Base-by-base conservation (phyloP, 2,113 vertebrate species). In the Hymenochirus boettgeri region DNA sequence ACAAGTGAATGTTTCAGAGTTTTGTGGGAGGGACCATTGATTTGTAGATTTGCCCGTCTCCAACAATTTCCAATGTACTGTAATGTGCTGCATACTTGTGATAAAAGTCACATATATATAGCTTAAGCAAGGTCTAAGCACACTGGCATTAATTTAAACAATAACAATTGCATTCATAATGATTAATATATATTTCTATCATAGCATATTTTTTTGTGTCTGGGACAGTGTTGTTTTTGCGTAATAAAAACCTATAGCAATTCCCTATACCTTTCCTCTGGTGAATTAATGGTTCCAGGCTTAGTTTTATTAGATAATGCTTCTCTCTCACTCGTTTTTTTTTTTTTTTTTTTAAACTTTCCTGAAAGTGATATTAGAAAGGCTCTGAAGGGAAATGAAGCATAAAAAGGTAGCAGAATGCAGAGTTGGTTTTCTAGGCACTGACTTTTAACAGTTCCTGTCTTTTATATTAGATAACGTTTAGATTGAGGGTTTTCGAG, bases 401-500 rank as follows among this genome's bases (percentile, higher is more conserved):
- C 71, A 33, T 65, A 74, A 61, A 58, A 72, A 69, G 54, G 70
- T 69, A 73, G 59, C 61, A 75, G 62, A 70, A 54, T 48, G 37
- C 42, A 10, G 37, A 45, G 31, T 51, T 51, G 21, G 26, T 53
- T 69, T 75, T 65, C 75, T 77, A 74, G 75, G 79, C 61, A 48
- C 77, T 73, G 51, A 69, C 58, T 71, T 75, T 77, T 80, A 80
- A 72, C 52, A 69, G 74, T 83, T 75, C 64, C 64, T 67, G 64
- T 56, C 52, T 58, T 58, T 67, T 59, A 59, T 67, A 76, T 77
- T 71, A 72, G 80, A 82, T 79, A 72, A 53, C 71, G 37, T 79
- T 82, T 82, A 79, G 70, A 75, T 71, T 77, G 71, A 77, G 76
- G 74, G 77, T 82, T 52, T 59, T 83, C 78, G 78, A 79, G 79